Conservation (phyloP, 2,888 invertebrate genomes). For the Melinaea menophilus region DNA sequence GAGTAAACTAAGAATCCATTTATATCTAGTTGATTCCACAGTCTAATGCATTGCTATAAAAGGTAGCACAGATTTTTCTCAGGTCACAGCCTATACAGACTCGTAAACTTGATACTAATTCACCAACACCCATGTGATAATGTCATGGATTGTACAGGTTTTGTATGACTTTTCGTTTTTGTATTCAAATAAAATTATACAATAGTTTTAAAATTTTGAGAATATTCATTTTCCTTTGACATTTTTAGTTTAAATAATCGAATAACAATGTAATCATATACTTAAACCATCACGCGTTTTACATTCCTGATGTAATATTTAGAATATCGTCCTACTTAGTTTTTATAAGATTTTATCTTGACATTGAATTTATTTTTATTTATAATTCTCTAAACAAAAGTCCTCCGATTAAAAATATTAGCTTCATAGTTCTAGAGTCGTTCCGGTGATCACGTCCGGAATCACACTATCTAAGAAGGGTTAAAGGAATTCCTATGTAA, state of each 20-base stretch:
- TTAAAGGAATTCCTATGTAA: slow-evolving; percentile 22
- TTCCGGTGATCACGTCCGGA: slow-evolving; percentile 20
- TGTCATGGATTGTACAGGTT: not conserved
- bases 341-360: too few species aligned
- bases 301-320: too few species aligned
- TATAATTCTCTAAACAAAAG: not conserved
- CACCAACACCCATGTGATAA: slow-evolving; percentile 29
- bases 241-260: too few species aligned
- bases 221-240: too few species aligned
- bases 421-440: slow-evolving; percentile 6
- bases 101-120: slow-evolving; percentile 54
- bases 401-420: slow-evolving; percentile 1
- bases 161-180: not conserved
- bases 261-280: too few species aligned
- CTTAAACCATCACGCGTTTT: too few species aligned
- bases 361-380: too few species aligned
- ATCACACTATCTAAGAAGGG: slow-evolving; percentile 22
- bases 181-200: not conserved
- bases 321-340: too few species aligned
- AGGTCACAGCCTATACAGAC: slow-evolving; percentile 27
- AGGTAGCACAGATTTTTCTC: slow-evolving; percentile 30
- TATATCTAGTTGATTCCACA: not conserved
- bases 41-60: slow-evolving; percentile 12
- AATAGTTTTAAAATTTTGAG: too few species aligned
- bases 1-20: not conserved